Evolutionary conservation across 2,113 vertebrate genomes (phyloP), one percentile per base, ranked within the genome.

Genomic region (Casuarius casuarius): DNA sequence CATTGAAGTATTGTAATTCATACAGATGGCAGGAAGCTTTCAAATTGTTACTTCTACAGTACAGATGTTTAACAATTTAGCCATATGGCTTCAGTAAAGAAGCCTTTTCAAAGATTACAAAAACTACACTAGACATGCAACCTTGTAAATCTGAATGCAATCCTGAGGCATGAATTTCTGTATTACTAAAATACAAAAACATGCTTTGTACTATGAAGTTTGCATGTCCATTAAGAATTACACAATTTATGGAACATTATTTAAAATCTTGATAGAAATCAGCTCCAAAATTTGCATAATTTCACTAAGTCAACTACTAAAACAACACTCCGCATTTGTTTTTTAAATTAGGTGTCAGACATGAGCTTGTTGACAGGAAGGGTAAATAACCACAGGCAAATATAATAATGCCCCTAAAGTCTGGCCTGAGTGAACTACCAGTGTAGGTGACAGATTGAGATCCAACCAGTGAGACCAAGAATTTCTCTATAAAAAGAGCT

Each of bases 31-130:
- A 89, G 95, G 92, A 92, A 90, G 95, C 92, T 97, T 88, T 96
- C 54, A 29, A 96, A 96, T 87, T 84, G 92, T 81, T 95, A 72
- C 90, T 96, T 92, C 96, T 96, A 58, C 31, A 90, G 94, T 97
- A 95, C 98, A 98, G 98, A 98, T 98, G 98, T 97, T 97, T 94
- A 96, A 95, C 97, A 91, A 61, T 97, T 95, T 81, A 95, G 90
- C 97, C 98, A 97, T 97, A 95, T 98, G 98, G 97, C 90, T 95
- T 88, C 90, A 95, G 80, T 74, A 77, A 94, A 86, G 89, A 90
- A 72, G 87, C 70, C 46, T 85, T 92, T 94, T 75, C 90, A 95
- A 83, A 95, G 89, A 78, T 54, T 58, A 83, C 91, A 94, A 83
- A 96, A 97, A 73, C 92, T 84, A 28, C 90, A 72, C 62, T 22